Evolutionary conservation across 2,797 vertebrate genomes (phyloP).

Genomic region (Rhinatrema bivittatum): DNA sequence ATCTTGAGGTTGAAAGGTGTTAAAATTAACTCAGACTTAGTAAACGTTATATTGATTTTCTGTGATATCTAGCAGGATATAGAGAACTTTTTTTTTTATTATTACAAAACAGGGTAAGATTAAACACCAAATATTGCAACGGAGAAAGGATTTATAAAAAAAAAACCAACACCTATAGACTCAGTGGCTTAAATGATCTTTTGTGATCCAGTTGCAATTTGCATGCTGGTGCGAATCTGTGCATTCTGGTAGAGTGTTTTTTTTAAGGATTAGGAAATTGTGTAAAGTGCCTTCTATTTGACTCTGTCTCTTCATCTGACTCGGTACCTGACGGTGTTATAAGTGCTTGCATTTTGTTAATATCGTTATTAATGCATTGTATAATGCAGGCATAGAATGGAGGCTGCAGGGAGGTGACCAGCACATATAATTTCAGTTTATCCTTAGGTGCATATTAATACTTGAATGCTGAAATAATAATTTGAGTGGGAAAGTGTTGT

Average conservation of each 20-base stretch:
- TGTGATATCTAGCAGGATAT: slow-evolving; percentile 25
- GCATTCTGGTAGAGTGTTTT: slow-evolving; percentile 22
- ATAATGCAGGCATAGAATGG: slow-evolving; percentile 29
- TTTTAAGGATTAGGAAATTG: slow-evolving; percentile 38
- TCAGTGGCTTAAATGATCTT: no score
- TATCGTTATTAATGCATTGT: slow-evolving; percentile 25
- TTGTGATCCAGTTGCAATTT: no score
- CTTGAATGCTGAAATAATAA: slow-evolving; percentile 45
- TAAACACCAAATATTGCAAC: slow-evolving; percentile 22
- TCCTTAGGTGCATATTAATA: slow-evolving; percentile 37
- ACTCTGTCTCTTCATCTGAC: slow-evolving; percentile 11
- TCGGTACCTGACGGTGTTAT: slow-evolving; percentile 15
- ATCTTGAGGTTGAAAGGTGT: slow-evolving; percentile 26
- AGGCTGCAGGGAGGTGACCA: slow-evolving; percentile 28
- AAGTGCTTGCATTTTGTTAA: slow-evolving; percentile 18
- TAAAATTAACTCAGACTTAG: slow-evolving; percentile 51
- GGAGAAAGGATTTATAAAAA: slow-evolving; percentile 29
- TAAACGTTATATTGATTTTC: slow-evolving; percentile 52
- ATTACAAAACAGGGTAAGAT: slow-evolving; percentile 32
- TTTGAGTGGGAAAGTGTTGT: slow-evolving; percentile 8
- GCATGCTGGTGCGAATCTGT: no score
- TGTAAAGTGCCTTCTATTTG: slow-evolving; percentile 12
- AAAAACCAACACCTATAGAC: no score
- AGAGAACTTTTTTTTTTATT: slow-evolving; percentile 37
- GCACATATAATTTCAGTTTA: slow-evolving; percentile 38